These are phyloP conservation scores for Neofelis nebulosa DNA, from an alignment of 2,113 vertebrate species.

Conservation along the genomic window DNA sequence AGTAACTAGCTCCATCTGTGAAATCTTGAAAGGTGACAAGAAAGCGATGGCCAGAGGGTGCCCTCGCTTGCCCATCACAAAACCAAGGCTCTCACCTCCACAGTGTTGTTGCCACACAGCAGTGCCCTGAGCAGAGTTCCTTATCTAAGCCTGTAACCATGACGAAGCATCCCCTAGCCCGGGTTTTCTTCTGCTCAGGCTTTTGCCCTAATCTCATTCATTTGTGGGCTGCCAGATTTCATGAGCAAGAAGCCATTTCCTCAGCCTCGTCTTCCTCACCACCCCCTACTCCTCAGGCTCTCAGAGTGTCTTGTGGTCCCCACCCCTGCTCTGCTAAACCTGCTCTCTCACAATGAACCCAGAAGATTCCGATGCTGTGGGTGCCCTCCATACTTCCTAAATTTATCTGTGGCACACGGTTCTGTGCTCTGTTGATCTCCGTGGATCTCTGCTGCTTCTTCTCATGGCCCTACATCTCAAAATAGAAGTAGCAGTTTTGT, in stretches of 20 bases:
- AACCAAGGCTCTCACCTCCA: background rate
- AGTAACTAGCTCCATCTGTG: background rate
- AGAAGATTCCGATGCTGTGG: rapidly evolving
- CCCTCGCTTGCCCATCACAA: background rate
- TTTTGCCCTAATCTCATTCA: background rate
- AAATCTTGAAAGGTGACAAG: background rate
- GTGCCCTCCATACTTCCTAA: background rate
- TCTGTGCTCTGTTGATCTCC: background rate
- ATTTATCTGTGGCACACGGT: background rate
- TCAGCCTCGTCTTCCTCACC: background rate
- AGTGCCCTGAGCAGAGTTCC: background rate
- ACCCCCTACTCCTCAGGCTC: rapidly evolving
- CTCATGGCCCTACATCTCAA: background rate
- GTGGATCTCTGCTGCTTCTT: background rate
- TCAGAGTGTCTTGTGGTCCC: background rate
- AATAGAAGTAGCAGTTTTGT: background rate
- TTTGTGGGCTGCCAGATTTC: background rate
- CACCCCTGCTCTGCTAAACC: rapidly evolving
- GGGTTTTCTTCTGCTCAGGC: background rate
- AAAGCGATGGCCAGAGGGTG: background rate
- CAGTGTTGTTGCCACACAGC: background rate
- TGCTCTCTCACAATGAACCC: background rate
- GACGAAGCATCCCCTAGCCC: too few relatives aligned
- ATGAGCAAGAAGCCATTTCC: background rate
- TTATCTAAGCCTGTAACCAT: background rate